Conservation (phyloP, 1,140 invertebrate species). For the Drosophila tsacasi region DNA sequence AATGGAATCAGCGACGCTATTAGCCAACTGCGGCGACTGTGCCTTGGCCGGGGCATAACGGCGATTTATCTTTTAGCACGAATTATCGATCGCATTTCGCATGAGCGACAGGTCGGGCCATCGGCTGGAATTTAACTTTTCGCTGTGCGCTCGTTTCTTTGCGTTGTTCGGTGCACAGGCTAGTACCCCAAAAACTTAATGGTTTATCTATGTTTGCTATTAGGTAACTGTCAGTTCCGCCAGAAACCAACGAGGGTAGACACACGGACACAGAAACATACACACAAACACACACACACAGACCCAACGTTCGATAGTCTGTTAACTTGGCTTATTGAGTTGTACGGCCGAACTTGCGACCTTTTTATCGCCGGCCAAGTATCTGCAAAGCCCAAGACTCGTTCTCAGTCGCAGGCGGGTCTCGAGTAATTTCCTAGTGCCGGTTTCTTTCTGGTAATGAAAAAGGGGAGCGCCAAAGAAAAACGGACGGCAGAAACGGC, state of each 20-base stretch:
- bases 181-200: conserved; percentile 69
- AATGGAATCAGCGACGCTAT: conserved; percentile 82
- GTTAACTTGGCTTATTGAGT: conserved; percentile 83
- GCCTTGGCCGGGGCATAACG: conserved; percentile 26
- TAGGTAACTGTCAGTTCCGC: conserved; percentile 83
- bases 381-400: conserved; percentile 69
- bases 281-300: background rate
- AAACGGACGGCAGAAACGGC: conserved; percentile 25
- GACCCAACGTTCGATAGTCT: conserved; percentile 62
- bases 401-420: conserved; percentile 23
- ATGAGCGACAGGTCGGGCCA: conserved; percentile 42
- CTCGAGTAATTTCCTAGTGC: conserved; percentile 71
- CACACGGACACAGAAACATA: background rate
- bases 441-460: conserved; percentile 75
- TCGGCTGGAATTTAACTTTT: conserved; percentile 53
- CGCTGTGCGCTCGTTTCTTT: conserved; percentile 36
- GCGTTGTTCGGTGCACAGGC: conserved; percentile 17
- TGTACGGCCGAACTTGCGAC: conserved; percentile 62
- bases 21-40: conserved; percentile 69
- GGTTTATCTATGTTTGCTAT: conserved; percentile 83
- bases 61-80: conserved; percentile 81
- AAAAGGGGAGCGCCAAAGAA: conserved; percentile 56
- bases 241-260: conserved; percentile 30
- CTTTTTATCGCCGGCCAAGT: conserved; percentile 78
- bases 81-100: conserved; percentile 80